phyloP scores from a whole-genome alignment of 2,797 vertebrate genomes.

The Pyrocephalus nanus region DNA sequence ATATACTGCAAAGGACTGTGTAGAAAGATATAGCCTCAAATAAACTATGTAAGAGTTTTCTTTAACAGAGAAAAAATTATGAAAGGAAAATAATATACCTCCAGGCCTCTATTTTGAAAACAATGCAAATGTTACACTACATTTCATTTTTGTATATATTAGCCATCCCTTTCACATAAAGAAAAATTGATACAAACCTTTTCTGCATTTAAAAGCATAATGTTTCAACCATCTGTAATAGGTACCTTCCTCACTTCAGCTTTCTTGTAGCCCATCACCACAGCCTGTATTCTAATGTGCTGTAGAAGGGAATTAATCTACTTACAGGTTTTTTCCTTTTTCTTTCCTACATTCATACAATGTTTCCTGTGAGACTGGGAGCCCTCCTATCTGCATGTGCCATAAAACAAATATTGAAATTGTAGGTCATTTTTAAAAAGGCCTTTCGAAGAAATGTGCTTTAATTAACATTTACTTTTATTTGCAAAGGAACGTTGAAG shows the following conservation, averaged over 20 bases:
- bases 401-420: conserved; percentile 43
- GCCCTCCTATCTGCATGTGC: background rate
- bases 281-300: background rate
- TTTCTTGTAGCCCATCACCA: background rate
- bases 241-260: background rate
- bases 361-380: background rate
- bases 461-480: conserved; percentile 53
- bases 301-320: background rate
- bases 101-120: background rate
- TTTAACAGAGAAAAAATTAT: conserved; percentile 18
- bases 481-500: conserved; percentile 23
- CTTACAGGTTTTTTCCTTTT: background rate
- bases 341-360: background rate
- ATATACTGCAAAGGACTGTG: conserved; percentile 2
- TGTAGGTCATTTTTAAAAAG: conserved; percentile 5
- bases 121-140: background rate
- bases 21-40: conserved; percentile 11
- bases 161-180: background rate
- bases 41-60: conserved; percentile 13
- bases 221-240: background rate
- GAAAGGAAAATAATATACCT: conserved; percentile 29
- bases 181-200: background rate
- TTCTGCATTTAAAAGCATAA: background rate
- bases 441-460: conserved; percentile 16
- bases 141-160: background rate